Evolutionary conservation across 2,797 vertebrate genomes (phyloP), one percentile per base, ranked within the genome.

Genomic region (Lagodon rhomboides): DNA sequence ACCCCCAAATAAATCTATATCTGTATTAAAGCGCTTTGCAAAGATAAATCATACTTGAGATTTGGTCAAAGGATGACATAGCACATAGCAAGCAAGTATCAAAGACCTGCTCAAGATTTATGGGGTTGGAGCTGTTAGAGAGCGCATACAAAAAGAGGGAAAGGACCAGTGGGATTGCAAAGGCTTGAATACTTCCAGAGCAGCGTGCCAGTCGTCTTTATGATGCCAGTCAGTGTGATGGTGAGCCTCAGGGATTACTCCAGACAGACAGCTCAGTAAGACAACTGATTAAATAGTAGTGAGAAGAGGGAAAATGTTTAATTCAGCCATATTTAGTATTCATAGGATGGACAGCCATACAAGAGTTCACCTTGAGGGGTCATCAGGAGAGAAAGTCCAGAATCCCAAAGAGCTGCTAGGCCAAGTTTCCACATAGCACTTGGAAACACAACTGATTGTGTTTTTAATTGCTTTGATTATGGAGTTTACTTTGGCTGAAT

Each of bases 301-400:
- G 90, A 89, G 88, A 90, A 90, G 81, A 89, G 86, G 88, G 87
- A 91, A 93, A 93, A 93, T 91, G 90, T 93, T 93, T 94, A 89
- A 96, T 95, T 94, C 91, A 88, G 80, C 61, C 82, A 87, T 82
- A 89, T 92, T 95, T 94, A 92, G 93, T 94, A 95, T 95, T 94
- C 94, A 94, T 88, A 83, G 90, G 85, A 86, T 41, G 77, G 77
- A 82, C 82, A 83, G 85, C 85, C 83, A 88, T 93, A 93, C 89
- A 91, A 94, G 92, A 90, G 92, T 94, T 95, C 92, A 95, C 94
- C 94, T 96, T 96, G 92, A 94, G 79, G 89, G 93, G 93, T 93
- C 93, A 95, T 80, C 86, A 34, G 77, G 80, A 92, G 87, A 87
- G 84, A 81, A 83, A 89, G 87, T 84, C 86, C 82, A 64, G 91